Evolutionary conservation across 2,797 vertebrate species (phyloP).

Genomic region (Hydrophis major): DNA sequence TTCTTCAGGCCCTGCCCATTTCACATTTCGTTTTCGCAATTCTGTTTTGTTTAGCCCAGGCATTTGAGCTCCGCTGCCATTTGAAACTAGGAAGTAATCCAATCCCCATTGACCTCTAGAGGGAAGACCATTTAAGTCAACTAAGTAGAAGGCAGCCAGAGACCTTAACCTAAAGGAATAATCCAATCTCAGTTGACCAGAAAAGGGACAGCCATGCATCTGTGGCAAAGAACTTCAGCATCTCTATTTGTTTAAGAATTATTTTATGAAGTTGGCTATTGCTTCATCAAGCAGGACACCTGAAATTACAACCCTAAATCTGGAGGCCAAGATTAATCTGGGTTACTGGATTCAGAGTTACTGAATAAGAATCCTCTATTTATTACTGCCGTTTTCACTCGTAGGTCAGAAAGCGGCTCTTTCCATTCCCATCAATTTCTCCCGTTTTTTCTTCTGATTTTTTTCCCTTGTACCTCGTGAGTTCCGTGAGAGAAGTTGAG

Average conservation of each 20-base stretch:
- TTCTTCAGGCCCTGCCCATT: background rate
- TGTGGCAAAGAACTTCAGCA: background rate
- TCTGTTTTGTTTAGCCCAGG: background rate
- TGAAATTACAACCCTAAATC: no score
- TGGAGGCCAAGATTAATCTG: background rate
- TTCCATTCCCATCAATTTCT: background rate
- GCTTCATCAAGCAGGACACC: background rate
- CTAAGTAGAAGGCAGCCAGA: background rate
- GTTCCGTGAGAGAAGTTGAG: constrained; percentile 98
- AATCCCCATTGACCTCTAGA: background rate
- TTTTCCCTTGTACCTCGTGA: constrained; percentile 82
- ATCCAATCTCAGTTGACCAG: background rate
- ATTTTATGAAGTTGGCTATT: background rate
- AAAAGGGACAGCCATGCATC: no score
- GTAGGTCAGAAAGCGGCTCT: background rate
- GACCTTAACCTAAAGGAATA: background rate
- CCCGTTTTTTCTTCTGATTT: background rate
- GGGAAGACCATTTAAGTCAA: background rate
- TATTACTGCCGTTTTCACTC: background rate
- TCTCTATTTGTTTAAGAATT: background rate
- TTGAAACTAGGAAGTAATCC: background rate
- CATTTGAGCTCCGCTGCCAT: background rate
- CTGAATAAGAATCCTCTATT: background rate
- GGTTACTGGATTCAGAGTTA: background rate
- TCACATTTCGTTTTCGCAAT: background rate